Evolutionary conservation across 2,888 invertebrate species (phyloP), one percentile per base, ranked within the genome.

Genomic region (Tortrix viridana): DNA sequence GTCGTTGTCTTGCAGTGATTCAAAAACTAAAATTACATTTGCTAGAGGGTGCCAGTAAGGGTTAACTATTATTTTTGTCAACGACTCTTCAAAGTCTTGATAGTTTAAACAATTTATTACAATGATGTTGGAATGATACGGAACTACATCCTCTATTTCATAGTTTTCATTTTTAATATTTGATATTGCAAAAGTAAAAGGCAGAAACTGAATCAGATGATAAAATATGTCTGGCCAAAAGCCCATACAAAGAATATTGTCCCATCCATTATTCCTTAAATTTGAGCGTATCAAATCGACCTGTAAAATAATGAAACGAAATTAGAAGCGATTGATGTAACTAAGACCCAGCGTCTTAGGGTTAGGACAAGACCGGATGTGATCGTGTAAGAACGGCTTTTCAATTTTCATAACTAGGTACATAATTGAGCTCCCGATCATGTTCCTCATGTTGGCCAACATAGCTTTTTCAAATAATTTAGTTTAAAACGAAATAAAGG

Each of bases 41-140:
- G 87, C 70, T 5, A 74, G 76, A 5, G 89, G 82, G 69, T 89
- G 83, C 86, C 87, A 89, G 66, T 84, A 84, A 0, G 84, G 77
- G 1, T 75, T 68, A 6, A 61, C 67, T 41, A 76, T 65, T 2
- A 78, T 65, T 73, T 82, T 82, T 2, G 66, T 66, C 9, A 89
- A 60, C n/a, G 76, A 76, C n/a, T 74, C 65, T 74, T 86, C 84
- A 67, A 84, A 84, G 18, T 85, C 74, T 5, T 62, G 67, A 53
- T 84, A 76, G 65, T 80, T 72, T 7, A 58, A 52, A 38, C 82
- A 83, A 41, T 70, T 74, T 0, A 89, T 74, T 3, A 88, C 46
- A 23, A 89, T 72, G 4, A 77, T 60, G 56, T 85, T 85, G 0
- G 88, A 77, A 55, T 77, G 67, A 59, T 85, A 84, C 0, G 76